Evolutionary conservation across 2,113 vertebrate species (phyloP), one percentile per base, ranked within the genome.

Genomic region (Gobiocypris rarus): DNA sequence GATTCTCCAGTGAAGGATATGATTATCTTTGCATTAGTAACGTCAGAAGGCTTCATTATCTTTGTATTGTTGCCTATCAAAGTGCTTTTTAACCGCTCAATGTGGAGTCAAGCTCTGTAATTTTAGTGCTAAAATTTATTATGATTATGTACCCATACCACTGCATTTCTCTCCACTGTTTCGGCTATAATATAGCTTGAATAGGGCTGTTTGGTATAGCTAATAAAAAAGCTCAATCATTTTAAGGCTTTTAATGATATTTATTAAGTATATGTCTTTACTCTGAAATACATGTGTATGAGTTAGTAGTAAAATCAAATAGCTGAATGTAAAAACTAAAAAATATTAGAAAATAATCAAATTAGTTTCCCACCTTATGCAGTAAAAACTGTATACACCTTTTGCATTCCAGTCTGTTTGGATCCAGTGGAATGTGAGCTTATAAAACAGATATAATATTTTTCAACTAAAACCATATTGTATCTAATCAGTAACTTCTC

Each of bases 1-100:
- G 5, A 17, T 74, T 82, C 58, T 85, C 41, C 34, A 74, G 73
- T 59, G 84, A 85, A 84, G 70, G 85, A 75, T 91, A 77, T 88
- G 87, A 87, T 91, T 89, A 91, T 87, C 81, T 67, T 81, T 84
- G 88, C 87, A 84, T 90, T 31, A 65, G 75, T 77, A 15, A 78
- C 22, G 22, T 59, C 75, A 78, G n/a, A 59, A 24, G 54, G 75
- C 54, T 59, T 78, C 19, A 59, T 78, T 78, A 78, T 78, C 54
- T 59, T 78, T 78, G 48, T 34, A 58, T 59, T 59, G 54, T 58
- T 58, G 10, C 54, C 34, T 78, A 34, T 73, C 69, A 73, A 38
- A 58, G 17, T 6, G 9, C 31, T 15, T 58, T 76, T 61, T 78
- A 73, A 26, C 41, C 2, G 2, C 69, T 73, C 13, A 15, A 45